Conservation (phyloP, 2,888 invertebrate species). For the Hemithea aestivaria region DNA sequence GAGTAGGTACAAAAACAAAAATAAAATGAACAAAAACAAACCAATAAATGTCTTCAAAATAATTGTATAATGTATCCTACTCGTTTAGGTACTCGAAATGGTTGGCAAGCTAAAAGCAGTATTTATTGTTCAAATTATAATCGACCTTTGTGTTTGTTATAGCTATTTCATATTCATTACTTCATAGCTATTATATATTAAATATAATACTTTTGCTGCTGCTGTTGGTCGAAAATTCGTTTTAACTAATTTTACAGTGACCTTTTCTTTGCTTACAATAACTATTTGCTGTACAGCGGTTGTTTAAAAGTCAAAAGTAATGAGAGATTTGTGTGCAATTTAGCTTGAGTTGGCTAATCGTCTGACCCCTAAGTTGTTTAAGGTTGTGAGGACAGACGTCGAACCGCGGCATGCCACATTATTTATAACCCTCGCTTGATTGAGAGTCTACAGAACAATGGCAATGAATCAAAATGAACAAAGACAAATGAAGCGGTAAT, state of each 20-base stretch:
- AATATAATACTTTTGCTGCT: too few relatives aligned
- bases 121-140: too few relatives aligned
- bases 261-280: slow-evolving; percentile 2
- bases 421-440: slow-evolving; percentile 2
- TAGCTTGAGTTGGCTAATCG: slow-evolving; percentile 7
- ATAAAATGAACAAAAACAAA: too few relatives aligned
- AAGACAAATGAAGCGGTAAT: slow-evolving; percentile 5
- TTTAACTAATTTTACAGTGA: slow-evolving; percentile 1
- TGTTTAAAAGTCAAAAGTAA: slow-evolving; percentile 7
- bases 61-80: too few relatives aligned
- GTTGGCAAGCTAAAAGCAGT: too few relatives aligned
- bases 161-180: too few relatives aligned
- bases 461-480: slow-evolving; percentile 4
- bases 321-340: slow-evolving; percentile 6
- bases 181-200: too few relatives aligned
- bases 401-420: not conserved
- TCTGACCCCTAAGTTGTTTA: slow-evolving; percentile 2
- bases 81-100: too few relatives aligned
- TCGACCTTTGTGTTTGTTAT: too few relatives aligned
- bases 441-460: slow-evolving; percentile 5
- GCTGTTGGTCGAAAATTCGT: too few relatives aligned
- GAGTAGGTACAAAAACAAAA: too few relatives aligned
- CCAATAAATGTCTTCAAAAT: too few relatives aligned
- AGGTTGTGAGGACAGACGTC: not conserved
- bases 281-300: slow-evolving; percentile 2